phyloP scores from a whole-genome alignment of 2,113 vertebrate genomes.

The Xiphophorus couchianus region DNA sequence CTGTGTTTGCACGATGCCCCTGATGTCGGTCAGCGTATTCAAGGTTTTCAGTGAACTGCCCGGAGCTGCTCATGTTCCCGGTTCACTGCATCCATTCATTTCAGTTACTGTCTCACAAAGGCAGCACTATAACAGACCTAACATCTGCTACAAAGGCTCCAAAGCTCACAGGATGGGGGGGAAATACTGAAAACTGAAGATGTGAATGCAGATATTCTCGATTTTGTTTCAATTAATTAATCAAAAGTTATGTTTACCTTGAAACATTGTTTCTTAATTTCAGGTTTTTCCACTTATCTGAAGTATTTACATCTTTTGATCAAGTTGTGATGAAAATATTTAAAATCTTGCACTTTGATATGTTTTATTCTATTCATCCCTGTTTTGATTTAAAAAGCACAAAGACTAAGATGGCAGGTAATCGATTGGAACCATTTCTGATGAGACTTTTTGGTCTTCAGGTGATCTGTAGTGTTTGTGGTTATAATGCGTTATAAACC shows the following conservation, averaged over 20 bases:
- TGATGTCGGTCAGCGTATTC: neutral
- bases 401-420: neutral
- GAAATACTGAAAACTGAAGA: neutral
- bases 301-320: neutral
- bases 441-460: neutral
- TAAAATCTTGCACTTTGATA: neutral
- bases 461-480: too few relatives aligned
- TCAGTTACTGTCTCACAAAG: neutral
- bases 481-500: too few relatives aligned
- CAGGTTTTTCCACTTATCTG: too few relatives aligned
- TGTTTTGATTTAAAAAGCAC: too few relatives aligned
- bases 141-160: neutral
- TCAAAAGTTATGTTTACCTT: too few relatives aligned
- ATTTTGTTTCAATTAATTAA: too few relatives aligned
- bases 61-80: neutral
- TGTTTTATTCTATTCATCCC: too few relatives aligned
- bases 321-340: neutral
- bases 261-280: too few relatives aligned
- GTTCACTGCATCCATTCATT: slow-evolving; percentile 3
- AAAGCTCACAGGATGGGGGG: neutral
- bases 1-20: neutral
- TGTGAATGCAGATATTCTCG: too few relatives aligned
- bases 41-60: slow-evolving; percentile 18
- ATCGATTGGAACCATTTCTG: neutral
- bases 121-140: neutral